These are phyloP conservation scores for Grammomys surdaster DNA, from an alignment of 2,113 vertebrate species.

Conservation along the genomic window DNA sequence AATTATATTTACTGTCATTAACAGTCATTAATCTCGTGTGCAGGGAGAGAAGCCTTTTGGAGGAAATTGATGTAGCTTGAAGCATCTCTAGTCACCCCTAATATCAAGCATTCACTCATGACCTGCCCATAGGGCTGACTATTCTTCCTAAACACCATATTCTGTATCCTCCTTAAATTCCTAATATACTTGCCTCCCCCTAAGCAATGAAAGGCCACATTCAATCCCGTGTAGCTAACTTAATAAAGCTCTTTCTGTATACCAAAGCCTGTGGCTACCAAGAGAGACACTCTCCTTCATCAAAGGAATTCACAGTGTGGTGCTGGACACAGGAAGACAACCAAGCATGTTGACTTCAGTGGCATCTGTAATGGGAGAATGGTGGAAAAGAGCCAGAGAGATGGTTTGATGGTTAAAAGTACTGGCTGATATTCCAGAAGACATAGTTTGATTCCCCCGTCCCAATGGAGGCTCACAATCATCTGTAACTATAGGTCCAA, in stretches of 20 bases:
- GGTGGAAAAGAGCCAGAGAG: not conserved
- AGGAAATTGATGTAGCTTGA: not conserved
- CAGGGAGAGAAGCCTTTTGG: not conserved
- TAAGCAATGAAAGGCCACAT: not conserved
- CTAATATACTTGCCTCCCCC: not conserved
- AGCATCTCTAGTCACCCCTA: not conserved
- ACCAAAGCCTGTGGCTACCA: not conserved
- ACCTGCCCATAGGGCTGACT: rapidly evolving
- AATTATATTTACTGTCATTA: constrained; percentile 65
- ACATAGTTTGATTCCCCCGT: not conserved
- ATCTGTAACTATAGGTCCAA: not conserved
- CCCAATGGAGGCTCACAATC: not conserved
- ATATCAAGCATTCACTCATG: not conserved
- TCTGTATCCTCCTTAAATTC: not conserved
- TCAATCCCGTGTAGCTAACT: not conserved
- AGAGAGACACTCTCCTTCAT: not conserved
- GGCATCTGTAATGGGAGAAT: not conserved
- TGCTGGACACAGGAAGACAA: not conserved
- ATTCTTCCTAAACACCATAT: not conserved
- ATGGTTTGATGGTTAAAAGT: too few species aligned
- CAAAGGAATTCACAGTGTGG: not conserved
- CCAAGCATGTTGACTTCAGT: not conserved
- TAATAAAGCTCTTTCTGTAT: not conserved
- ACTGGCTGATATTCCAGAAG: not conserved
- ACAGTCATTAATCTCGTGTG: not conserved